Percentiles rank a stretch among this genome's conserved stretches.
Conservation (phyloP, 2,113 vertebrate genomes). For the Labeo catla region DNA sequence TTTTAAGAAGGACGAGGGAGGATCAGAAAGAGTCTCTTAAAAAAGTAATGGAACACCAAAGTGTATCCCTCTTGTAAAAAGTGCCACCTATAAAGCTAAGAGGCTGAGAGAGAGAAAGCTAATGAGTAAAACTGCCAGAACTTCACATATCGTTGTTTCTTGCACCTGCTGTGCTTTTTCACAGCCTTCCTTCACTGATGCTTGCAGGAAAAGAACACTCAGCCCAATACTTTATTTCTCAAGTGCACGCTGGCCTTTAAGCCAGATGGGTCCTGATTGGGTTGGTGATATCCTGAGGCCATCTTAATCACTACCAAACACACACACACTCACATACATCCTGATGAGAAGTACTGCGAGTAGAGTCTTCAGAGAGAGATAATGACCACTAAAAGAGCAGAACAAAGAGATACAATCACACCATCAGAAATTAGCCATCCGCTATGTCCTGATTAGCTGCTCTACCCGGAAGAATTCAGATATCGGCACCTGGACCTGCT, state of each 20-base stretch:
- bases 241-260: conserved; percentile 26
- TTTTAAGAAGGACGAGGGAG: neutral
- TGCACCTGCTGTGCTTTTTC: conserved; percentile 1
- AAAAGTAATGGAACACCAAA: neutral
- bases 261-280: conserved; percentile 23
- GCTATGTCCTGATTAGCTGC: conserved; percentile 27
- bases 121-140: conserved; percentile 1
- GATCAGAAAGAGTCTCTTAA: no score
- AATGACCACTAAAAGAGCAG: conserved; percentile 24
- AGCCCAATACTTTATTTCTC: conserved; percentile 11
- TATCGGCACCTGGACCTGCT: conserved; percentile 29
- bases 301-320: conserved; percentile 24
- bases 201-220: conserved; percentile 15
- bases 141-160: neutral
- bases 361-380: conserved; percentile 21
- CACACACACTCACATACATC: neutral
- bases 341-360: conserved; percentile 9
- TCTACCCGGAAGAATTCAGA: neutral
- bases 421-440: conserved; percentile 25
- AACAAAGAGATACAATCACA: conserved; percentile 38
- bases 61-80: neutral
- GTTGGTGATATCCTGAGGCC: conserved; percentile 6
- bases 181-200: neutral
- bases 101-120: neutral
- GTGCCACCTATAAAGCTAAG: neutral